Evolutionary conservation across 2,888 invertebrate genomes (phyloP).

Genomic region (Rhabditoides inermis): DNA sequence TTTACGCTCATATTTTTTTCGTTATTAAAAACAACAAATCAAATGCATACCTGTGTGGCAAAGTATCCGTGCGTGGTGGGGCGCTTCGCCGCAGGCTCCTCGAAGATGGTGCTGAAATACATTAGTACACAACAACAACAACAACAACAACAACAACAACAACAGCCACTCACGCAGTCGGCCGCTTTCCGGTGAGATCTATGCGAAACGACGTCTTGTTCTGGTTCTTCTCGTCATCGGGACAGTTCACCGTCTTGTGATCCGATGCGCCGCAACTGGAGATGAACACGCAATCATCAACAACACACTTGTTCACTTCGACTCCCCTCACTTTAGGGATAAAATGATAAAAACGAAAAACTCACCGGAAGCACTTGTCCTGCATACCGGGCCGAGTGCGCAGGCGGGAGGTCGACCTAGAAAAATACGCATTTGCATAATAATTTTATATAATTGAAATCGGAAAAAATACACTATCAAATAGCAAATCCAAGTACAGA

Average conservation of each 20-base stretch:
- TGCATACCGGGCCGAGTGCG: slow-evolving; percentile 48
- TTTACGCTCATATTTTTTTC: too few relatives aligned
- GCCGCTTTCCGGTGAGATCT: background rate
- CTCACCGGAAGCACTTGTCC: too few relatives aligned
- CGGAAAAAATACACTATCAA: background rate
- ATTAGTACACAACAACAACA: too few relatives aligned
- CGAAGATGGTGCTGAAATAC: too few relatives aligned
- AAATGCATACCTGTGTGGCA: too few relatives aligned
- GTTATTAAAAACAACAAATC: too few relatives aligned
- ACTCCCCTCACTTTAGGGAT: too few relatives aligned
- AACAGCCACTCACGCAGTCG: too few relatives aligned
- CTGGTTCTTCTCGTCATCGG: slow-evolving; percentile 19
- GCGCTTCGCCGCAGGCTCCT: slow-evolving; percentile 1
- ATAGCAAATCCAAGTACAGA: too few relatives aligned
- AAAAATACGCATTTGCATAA: background rate
- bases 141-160: too few relatives aligned
- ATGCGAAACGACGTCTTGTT: background rate
- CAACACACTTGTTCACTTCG: slow-evolving; percentile 28
- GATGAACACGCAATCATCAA: too few relatives aligned
- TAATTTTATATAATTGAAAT: background rate
- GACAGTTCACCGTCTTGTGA: slow-evolving; percentile 48
- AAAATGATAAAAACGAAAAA: too few relatives aligned
- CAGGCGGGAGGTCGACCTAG: slow-evolving; percentile 49
- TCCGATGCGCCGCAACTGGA: slow-evolving; percentile 43
- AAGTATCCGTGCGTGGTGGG: slow-evolving; percentile 4